A percentile compares a stretch with the other conserved stretches of the same genome.
Conservation (phyloP, 1,140 invertebrate genomes). For the Zelostemma sp. region DNA sequence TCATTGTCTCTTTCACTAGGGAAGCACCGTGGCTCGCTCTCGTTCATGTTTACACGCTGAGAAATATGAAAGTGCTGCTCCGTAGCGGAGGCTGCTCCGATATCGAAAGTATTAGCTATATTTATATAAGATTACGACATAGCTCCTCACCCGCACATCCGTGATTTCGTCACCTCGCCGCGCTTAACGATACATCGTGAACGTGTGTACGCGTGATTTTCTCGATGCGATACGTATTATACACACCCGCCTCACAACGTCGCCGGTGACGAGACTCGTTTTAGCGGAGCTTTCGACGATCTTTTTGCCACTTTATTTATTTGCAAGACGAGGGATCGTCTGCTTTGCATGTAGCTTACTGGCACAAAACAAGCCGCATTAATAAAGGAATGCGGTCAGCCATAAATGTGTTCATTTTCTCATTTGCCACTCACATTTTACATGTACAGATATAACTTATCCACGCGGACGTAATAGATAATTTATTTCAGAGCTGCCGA, state of each 20-base stretch:
- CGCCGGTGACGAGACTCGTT: neutral
- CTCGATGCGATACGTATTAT: conserved; percentile 2
- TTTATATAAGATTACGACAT: conserved; percentile 41
- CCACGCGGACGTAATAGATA: conserved; percentile 6
- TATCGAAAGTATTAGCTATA: conserved; percentile 46
- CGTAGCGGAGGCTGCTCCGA: conserved; percentile 27
- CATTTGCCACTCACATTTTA: conserved; percentile 13
- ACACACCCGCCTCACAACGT: neutral
- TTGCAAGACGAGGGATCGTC: conserved; percentile 19
- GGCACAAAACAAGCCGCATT: conserved; percentile 35
- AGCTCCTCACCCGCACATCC: conserved; percentile 35
- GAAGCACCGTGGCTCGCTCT: conserved; percentile 19
- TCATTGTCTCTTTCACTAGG: neutral
- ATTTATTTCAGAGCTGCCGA: neutral
- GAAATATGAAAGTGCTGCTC: conserved; percentile 38
- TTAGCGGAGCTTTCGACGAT: conserved; percentile 12
- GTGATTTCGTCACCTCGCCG: conserved; percentile 37
- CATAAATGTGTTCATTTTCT: conserved; percentile 24
- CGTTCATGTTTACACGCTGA: conserved; percentile 24
- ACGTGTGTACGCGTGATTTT: conserved; percentile 22
- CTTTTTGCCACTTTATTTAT: conserved; percentile 30
- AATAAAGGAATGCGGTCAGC: conserved; percentile 37
- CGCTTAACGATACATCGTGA: conserved; percentile 43
- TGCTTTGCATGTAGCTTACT: conserved; percentile 21
- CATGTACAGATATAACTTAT: conserved; percentile 4